A percentile compares a stretch with the other conserved stretches of the same genome.
phyloP scores from a whole-genome alignment of 2,797 vertebrate species.

The Triplophysa yarkandensis region DNA sequence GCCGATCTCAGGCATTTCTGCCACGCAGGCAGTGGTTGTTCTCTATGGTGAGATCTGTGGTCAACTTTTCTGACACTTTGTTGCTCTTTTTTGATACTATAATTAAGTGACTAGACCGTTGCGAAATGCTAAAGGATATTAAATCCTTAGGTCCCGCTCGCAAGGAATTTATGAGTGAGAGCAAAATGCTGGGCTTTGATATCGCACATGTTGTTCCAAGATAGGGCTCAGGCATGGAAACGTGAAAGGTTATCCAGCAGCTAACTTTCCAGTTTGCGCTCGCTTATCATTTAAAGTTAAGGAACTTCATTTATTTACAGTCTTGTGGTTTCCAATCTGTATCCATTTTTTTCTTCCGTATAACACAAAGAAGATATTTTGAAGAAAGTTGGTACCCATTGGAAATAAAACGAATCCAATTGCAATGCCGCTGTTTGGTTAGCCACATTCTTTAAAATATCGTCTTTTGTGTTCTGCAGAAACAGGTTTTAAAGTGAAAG shows the following conservation, averaged over 20 bases:
- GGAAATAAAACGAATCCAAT: no score
- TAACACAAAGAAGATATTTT: no score
- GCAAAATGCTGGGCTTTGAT: conserved; percentile 29
- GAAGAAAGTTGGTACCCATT: no score
- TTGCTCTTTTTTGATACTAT: conserved; percentile 42
- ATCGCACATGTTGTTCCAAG: conserved; percentile 24
- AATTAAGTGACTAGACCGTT: conserved; percentile 36
- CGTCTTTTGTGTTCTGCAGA: no score
- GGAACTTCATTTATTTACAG: no score
- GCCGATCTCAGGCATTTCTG: conserved; percentile 33
- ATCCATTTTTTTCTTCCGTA: no score
- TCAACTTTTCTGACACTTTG: conserved; percentile 47
- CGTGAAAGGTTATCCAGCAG: conserved; percentile 7
- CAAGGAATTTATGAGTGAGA: conserved; percentile 41
- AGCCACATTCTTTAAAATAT: no score
- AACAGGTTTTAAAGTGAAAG: no score
- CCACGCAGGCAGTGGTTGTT: conserved; percentile 43
- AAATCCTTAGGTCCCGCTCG: background rate
- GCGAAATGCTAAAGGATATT: conserved; percentile 39
- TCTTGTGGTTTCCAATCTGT: no score
- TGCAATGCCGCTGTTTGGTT: no score
- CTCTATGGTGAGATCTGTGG: conserved; percentile 35
- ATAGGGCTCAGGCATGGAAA: conserved; percentile 14
- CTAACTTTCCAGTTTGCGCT: conserved; percentile 1
- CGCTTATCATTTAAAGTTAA: background rate